Conservation (phyloP, 2,888 invertebrate genomes). For the Agrotis ipsilon region DNA sequence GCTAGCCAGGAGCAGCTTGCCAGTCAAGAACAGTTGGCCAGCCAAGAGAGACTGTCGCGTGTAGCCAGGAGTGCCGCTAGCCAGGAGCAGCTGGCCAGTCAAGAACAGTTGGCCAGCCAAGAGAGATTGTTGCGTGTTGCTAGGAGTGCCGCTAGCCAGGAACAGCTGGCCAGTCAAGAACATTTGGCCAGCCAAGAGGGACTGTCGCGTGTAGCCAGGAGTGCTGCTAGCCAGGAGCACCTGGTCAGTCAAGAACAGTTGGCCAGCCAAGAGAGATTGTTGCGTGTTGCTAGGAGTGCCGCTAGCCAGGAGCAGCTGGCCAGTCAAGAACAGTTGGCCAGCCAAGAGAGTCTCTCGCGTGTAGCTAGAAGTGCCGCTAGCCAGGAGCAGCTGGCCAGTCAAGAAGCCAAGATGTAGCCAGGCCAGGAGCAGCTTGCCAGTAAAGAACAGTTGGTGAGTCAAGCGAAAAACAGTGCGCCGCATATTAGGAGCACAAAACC, state of each 20-base stretch:
- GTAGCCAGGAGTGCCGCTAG: not conserved
- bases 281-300: constrained; percentile 9
- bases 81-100: not conserved
- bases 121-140: constrained; percentile 12
- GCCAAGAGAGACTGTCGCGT: not conserved
- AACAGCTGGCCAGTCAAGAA: constrained; percentile 7
- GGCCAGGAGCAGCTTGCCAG: no score
- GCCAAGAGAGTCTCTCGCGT: not conserved
- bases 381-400: constrained; percentile 11
- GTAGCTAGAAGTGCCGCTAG: constrained; percentile 2
- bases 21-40: constrained; percentile 1
- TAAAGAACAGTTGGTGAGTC: no score
- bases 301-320: not conserved
- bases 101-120: constrained; percentile 9
- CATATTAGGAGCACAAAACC: no score
- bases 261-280: not conserved
- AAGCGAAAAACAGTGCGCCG: no score
- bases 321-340: constrained; percentile 15
- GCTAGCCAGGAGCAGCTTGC: constrained; percentile 7
- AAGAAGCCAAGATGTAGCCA: no score
- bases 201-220: not conserved
- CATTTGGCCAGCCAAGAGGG: not conserved
- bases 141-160: constrained; percentile 8
- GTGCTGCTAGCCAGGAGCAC: not conserved
- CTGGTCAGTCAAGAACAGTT: no score